Evolutionary conservation across 2,113 vertebrate genomes (phyloP).

Genomic region (Hiodon tergisus): DNA sequence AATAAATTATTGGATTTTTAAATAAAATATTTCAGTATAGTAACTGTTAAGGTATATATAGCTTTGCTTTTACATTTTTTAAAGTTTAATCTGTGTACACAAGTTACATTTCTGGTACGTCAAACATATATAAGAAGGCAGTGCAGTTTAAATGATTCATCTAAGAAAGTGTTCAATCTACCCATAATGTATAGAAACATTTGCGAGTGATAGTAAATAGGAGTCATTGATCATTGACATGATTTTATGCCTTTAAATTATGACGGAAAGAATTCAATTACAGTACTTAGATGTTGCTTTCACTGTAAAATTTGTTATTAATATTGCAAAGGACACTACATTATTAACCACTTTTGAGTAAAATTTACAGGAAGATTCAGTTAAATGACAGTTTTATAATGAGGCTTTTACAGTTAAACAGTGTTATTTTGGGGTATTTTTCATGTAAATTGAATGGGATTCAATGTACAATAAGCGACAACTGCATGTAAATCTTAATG

Average conservation of each 20-base stretch:
- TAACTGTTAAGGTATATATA: conserved; percentile 3
- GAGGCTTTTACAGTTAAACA: conserved; percentile 6
- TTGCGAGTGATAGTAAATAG: conserved; percentile 2
- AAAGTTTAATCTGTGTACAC: neutral
- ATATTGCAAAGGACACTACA: conserved; percentile 11
- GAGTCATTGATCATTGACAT: neutral
- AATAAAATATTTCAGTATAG: neutral
- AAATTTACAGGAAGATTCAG: neutral
- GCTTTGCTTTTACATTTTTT: conserved; percentile 1
- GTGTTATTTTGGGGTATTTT: neutral
- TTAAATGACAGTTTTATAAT: conserved; percentile 3
- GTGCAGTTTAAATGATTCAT: conserved; percentile 12
- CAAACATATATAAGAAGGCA: neutral
- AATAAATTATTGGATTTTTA: conserved; percentile 16
- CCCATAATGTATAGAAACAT: conserved; percentile 11
- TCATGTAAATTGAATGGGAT: neutral
- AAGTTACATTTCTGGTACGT: conserved; percentile 2
- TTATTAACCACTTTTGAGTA: conserved; percentile 11
- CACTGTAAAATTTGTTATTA: conserved; percentile 1
- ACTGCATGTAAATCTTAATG: neutral
- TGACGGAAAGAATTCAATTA: neutral
- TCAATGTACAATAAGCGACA: conserved; percentile 1
- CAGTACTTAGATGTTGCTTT: neutral
- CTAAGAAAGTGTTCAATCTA: conserved; percentile 10
- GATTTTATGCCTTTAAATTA: conserved; percentile 7